Conservation (phyloP, 2,888 invertebrate genomes). For the Torymus aiolomorphi region DNA sequence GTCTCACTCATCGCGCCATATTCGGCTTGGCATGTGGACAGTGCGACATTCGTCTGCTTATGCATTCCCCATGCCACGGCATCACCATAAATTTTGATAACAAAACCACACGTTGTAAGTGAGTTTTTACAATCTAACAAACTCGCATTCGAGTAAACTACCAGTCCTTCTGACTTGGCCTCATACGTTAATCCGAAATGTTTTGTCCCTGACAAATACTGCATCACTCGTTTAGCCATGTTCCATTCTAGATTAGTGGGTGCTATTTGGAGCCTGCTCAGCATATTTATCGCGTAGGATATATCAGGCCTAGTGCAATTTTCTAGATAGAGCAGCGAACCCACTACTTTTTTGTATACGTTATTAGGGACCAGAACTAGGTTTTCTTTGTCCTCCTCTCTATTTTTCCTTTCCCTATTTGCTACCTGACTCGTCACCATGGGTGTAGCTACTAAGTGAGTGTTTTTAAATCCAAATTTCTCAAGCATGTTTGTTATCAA, state of each 20-base stretch:
- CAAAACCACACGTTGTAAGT: not conserved
- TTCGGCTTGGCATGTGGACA: too few species aligned
- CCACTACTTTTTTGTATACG: too few species aligned
- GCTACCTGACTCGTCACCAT: not conserved
- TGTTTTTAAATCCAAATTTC: not conserved
- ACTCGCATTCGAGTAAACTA: slow-evolving; percentile 4
- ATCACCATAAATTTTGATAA: not conserved
- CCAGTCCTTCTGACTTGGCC: not conserved
- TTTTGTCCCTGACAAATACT: slow-evolving; percentile 46
- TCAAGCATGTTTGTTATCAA: too few species aligned
- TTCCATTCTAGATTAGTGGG: too few species aligned
- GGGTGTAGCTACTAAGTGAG: not conserved
- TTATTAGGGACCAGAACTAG: too few species aligned
- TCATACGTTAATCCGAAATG: not conserved
- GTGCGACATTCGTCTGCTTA: not conserved
- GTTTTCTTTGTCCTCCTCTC: not conserved
- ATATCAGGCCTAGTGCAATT: too few species aligned
- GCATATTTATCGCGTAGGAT: too few species aligned
- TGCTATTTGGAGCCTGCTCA: too few species aligned
- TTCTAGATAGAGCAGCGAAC: too few species aligned
- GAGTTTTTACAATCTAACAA: not conserved
- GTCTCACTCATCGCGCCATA: slow-evolving; percentile 1
- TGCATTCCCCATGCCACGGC: not conserved
- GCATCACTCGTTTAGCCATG: slow-evolving; percentile 52
- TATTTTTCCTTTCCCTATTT: too few species aligned